Base-by-base conservation (phyloP, 2,797 vertebrate species). In the Calcarius lapponicus region DNA sequence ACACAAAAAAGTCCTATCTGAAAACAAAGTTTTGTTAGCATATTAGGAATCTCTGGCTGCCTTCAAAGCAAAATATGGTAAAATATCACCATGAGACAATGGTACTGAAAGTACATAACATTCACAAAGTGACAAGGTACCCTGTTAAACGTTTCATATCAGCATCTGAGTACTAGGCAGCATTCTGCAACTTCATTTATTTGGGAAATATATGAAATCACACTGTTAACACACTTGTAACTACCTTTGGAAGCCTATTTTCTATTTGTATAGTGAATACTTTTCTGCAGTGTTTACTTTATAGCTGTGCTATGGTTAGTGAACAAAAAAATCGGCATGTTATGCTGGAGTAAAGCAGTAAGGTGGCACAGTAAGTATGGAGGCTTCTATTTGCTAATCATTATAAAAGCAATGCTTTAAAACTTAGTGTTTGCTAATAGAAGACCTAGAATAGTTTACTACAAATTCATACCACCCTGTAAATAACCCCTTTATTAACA, bases 401-500 rank as follows among this genome's bases (percentile, higher is more conserved):
- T 88, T 88, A 94, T 94, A 93, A 70, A 98, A 98, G 98, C 97
- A 98, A 80, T 97, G 97, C 81, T 96, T 97, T 94, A 97, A 93
- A 97, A 97, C 97, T 98, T 98, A 98, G 98, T 98, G 98, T 98
- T 98, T 97, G 96, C 98, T 98, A 97, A 95, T 82, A 97, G 90
- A 90, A 97, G 80, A 96, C 93, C 97, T 97, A 97, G 67, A 97
- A 98, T 94, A 95, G 87, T 97, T 97, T 96, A 97, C 95, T 97
- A 98, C 79, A 90, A 89, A 93, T 66, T 88, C 76, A 97, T 65
- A 96, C 93, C 97, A 97, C 97, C 97, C 97, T 97, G 98, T 96
- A 97, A 97, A 96, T 97, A 94, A 97, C 91, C 94, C 92, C 91
- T 95, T 97, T 94, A 96, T 95, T 84, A 97, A 96, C n/a, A 94